Evolutionary conservation across 1,140 invertebrate species (phyloP).

Genomic region (Drosophila ficusphila): DNA sequence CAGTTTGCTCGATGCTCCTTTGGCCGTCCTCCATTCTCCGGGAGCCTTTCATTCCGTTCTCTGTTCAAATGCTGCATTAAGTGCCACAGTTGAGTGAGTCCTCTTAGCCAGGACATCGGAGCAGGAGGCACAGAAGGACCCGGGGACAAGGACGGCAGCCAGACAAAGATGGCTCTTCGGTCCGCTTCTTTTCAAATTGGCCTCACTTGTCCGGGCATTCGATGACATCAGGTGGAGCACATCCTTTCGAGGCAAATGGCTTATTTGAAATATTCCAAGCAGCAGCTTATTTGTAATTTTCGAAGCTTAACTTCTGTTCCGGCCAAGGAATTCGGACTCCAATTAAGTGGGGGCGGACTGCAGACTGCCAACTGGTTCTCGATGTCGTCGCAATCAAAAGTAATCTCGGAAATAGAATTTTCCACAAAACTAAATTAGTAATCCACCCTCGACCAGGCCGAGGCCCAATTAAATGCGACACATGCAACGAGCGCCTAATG

Average conservation of each 20-base stretch:
- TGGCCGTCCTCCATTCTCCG: slow-evolving; percentile 21
- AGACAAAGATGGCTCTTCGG: slow-evolving; percentile 37
- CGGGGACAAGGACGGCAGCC: slow-evolving; percentile 12
- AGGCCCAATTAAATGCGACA: slow-evolving; percentile 63
- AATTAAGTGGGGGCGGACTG: slow-evolving; percentile 6
- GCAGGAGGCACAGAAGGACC: background rate
- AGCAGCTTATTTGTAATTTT: slow-evolving; percentile 56
- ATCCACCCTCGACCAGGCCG: slow-evolving; percentile 1
- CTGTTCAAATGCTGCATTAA: slow-evolving; percentile 73
- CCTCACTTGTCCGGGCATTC: slow-evolving; percentile 41
- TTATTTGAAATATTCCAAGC: slow-evolving; percentile 63
- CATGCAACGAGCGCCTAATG: slow-evolving; percentile 53
- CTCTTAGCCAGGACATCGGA: slow-evolving; percentile 21
- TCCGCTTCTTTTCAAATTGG: slow-evolving; percentile 62
- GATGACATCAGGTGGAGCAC: slow-evolving; percentile 57
- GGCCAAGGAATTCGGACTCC: slow-evolving; percentile 16
- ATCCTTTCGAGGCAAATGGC: slow-evolving; percentile 51
- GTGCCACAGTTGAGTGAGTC: slow-evolving; percentile 70
- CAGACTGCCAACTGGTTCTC: background rate
- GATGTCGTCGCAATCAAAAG: slow-evolving; percentile 21
- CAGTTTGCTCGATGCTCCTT: slow-evolving; percentile 27
- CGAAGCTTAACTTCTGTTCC: slow-evolving; percentile 33
- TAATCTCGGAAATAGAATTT: slow-evolving; percentile 26
- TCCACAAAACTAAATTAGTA: slow-evolving; percentile 43
- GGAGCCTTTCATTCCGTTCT: slow-evolving; percentile 47